A percentile compares a stretch with the other conserved stretches of the same genome.
phyloP scores from a whole-genome alignment of 2,888 invertebrate genomes.

The Gerris lacustris region DNA sequence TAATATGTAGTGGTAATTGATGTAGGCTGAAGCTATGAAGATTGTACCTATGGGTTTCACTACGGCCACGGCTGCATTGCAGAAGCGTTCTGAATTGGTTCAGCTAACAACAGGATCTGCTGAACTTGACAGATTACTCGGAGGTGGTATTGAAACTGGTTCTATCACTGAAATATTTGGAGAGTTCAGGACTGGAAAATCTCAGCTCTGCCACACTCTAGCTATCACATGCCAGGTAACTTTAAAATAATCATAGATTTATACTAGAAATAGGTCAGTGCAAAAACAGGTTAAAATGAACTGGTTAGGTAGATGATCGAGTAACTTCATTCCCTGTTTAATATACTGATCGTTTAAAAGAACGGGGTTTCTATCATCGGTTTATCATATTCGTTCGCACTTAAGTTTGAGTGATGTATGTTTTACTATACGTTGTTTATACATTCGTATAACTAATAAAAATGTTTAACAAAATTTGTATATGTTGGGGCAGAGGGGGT shows the following conservation, averaged over 20 bases:
- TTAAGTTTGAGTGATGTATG: too few relatives aligned
- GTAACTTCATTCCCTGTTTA: too few relatives aligned
- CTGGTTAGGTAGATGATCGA: too few relatives aligned
- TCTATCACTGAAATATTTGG: conserved; percentile 98
- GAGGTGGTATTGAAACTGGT: conserved; percentile 95
- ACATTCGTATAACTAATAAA: too few relatives aligned
- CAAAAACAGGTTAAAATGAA: not conserved
- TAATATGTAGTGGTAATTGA: too few relatives aligned
- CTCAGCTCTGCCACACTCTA: conserved; percentile 89
- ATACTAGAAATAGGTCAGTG: conserved; percentile 7
- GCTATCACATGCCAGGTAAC: conserved; percentile 91
- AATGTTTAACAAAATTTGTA: too few relatives aligned
- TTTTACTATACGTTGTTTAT: too few relatives aligned
- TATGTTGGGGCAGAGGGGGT: too few relatives aligned
- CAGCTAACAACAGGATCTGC: conserved; percentile 89
- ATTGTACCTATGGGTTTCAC: conserved; percentile 96
- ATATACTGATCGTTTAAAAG: too few relatives aligned
- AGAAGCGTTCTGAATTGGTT: conserved; percentile 88
- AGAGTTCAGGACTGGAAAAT: conserved; percentile 95
- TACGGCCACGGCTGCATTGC: conserved; percentile 91
- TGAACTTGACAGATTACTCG: conserved; percentile 80
- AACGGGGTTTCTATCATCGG: too few relatives aligned
- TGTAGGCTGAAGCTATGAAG: conserved; percentile 70
- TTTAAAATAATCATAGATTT: not conserved
- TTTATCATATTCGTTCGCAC: too few relatives aligned